Evolutionary conservation across 2,113 vertebrate species (phyloP), one percentile per base, ranked within the genome.

Genomic region (Struthio camelus): DNA sequence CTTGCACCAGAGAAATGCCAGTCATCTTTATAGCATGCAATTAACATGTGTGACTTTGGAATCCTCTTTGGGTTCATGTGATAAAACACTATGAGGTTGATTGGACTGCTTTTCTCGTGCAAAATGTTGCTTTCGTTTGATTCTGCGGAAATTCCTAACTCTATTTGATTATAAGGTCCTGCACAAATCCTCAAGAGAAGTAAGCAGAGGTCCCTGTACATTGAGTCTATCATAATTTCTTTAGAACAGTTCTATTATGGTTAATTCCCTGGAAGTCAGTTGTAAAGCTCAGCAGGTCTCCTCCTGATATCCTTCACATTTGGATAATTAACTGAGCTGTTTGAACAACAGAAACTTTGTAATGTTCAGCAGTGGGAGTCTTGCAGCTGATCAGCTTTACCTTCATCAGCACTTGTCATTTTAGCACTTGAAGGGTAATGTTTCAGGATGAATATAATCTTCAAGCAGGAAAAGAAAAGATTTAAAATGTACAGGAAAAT

Each of bases 281-380:
- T 92, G 85, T 88, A 92, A 93, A 97, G 58, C 89, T 97, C 96
- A 96, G 89, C 89, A 87, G 81, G 87, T 89, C 80, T 82, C 77
- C 79, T 97, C 93, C 86, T 96, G 90, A 94, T 97, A 93, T 85
- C 75, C 69, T 97, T 95, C 86, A 87, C 70, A 85, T 98, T 97
- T 96, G 73, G 97, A 90, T 97, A 98, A 98, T 96, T 97, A 96
- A 90, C 87, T 93, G 96, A 98, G 90, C 72, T 97, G 71, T 96
- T 97, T 93, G 85, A 98, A 97, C 94, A 96, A 97, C 87, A 97
- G 91, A 96, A 97, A 97, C 92, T 95, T 97, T 87, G 94, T 94
- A 94, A 93, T 96, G 87, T 96, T 97, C 80, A 97, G 95, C 97
- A 96, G 93, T 95, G 94, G 85, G 96, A 90, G 71, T 69, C 88